Conservation (phyloP, 2,888 invertebrate species). For the Clepsis dumicolana region DNA sequence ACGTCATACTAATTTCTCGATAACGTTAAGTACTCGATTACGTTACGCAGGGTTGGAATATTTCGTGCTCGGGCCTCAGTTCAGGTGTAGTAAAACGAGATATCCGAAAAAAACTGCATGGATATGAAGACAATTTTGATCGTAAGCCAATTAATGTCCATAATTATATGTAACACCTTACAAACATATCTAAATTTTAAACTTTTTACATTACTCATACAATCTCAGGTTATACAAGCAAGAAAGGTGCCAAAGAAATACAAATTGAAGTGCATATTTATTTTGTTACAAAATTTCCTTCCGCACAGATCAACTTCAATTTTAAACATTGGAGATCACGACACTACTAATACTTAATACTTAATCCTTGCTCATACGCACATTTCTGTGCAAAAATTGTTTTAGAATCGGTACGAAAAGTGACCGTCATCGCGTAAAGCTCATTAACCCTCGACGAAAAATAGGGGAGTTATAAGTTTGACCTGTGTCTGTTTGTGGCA, state of each 20-base stretch:
- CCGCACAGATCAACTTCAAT: conserved; percentile 68
- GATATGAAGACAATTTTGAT: too few species aligned
- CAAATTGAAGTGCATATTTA: conserved; percentile 10
- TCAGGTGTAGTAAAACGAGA: too few species aligned
- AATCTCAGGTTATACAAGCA: conserved; percentile 14
- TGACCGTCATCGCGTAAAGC: neutral
- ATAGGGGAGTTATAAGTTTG: too few species aligned
- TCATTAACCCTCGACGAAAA: too few species aligned
- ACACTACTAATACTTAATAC: conserved; percentile 76
- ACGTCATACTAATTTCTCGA: too few species aligned
- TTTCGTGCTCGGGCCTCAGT: too few species aligned
- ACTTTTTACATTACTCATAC: conserved; percentile 15
- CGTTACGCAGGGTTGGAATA: too few species aligned
- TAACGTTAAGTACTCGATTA: too few species aligned
- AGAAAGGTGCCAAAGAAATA: conserved; percentile 16
- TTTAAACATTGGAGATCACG: conserved; percentile 79
- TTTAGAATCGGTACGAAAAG: neutral
- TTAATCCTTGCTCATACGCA: conserved; percentile 20
- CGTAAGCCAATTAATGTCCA: conserved; percentile 8
- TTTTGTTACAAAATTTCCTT: conserved; percentile 41
- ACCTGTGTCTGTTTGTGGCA: too few species aligned
- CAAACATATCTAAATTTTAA: conserved; percentile 47
- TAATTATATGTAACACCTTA: conserved; percentile 49
- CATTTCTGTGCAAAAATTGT: conserved; percentile 1
- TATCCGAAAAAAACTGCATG: too few species aligned